A percentile compares a stretch with the other conserved stretches of the same genome.
Conservation (phyloP, 2,888 invertebrate genomes). For the Drosophila kanekoi region DNA sequence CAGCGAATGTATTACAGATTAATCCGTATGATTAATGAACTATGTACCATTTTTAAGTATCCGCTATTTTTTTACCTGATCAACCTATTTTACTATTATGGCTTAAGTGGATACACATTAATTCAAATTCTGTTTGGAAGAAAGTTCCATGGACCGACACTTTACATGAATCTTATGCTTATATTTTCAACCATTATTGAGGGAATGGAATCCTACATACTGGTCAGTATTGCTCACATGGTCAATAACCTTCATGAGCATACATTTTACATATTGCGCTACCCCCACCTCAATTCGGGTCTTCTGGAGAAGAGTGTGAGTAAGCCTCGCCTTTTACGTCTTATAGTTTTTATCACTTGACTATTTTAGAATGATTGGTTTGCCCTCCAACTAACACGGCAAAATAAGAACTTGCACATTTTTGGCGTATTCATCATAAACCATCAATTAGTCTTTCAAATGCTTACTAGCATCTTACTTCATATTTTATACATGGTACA, state of each 20-base stretch:
- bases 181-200: neutral
- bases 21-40: slow-evolving; percentile 1
- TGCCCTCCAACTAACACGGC: slow-evolving; percentile 29
- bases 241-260: neutral
- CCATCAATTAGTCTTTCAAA: neutral
- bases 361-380: slow-evolving; percentile 39
- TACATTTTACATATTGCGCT: slow-evolving; percentile 15
- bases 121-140: neutral
- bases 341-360: too few species aligned
- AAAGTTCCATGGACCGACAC: too few species aligned
- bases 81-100: neutral
- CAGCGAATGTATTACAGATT: slow-evolving; percentile 7
- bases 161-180: too few species aligned
- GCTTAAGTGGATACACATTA: neutral
- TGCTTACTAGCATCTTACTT: slow-evolving; percentile 2
- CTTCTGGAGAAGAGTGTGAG: slow-evolving; percentile 17
- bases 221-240: neutral
- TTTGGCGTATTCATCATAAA: slow-evolving; percentile 29
- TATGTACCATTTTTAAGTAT: slow-evolving; percentile 17
- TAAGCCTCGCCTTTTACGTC: neutral
- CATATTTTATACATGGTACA: slow-evolving; percentile 36
- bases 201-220: neutral
- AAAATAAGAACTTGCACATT: slow-evolving; percentile 11
- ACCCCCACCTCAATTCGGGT: neutral
- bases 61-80: neutral